Conservation (phyloP, 1,140 invertebrate species). For the Leptinotarsa undecemlineata region DNA sequence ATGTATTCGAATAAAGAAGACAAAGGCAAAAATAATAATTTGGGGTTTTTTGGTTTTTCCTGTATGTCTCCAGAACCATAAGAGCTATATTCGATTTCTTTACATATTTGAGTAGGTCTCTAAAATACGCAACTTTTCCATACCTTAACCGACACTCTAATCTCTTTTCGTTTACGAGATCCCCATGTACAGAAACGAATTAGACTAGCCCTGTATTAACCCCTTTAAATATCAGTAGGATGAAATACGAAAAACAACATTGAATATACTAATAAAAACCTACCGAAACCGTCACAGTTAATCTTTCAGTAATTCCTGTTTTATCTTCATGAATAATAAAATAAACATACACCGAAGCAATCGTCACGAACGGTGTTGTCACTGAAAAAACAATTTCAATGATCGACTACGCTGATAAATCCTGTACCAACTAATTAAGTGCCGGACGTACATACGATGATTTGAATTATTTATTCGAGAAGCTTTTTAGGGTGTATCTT, state of each 20-base stretch:
- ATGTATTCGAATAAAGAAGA: too few relatives aligned
- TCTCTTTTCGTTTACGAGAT: too few relatives aligned
- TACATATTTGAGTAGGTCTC: too few relatives aligned
- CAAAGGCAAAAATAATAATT: too few relatives aligned
- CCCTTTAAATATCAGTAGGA: background rate
- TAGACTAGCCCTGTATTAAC: background rate
- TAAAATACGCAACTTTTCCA: too few relatives aligned
- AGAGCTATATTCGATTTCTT: too few relatives aligned
- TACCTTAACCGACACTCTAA: too few relatives aligned
- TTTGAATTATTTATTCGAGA: slow-evolving; percentile 21
- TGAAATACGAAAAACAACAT: background rate
- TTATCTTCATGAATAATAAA: slow-evolving; percentile 20
- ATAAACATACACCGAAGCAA: slow-evolving; percentile 23
- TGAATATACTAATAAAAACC: background rate
- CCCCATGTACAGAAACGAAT: too few relatives aligned
- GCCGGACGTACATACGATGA: background rate
- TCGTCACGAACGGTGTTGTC: slow-evolving; percentile 22
- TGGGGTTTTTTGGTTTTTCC: too few relatives aligned
- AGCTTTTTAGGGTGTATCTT: too few relatives aligned
- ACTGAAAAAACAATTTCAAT: slow-evolving; percentile 19
- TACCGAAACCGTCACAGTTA: background rate
- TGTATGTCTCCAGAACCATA: too few relatives aligned
- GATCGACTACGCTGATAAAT: slow-evolving; percentile 14
- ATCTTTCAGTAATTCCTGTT: slow-evolving; percentile 27
- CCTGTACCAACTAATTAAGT: slow-evolving; percentile 20